These are phyloP conservation scores for Theropithecus gelada DNA, from an alignment of 2,113 vertebrate genomes.

Conservation along the genomic window DNA sequence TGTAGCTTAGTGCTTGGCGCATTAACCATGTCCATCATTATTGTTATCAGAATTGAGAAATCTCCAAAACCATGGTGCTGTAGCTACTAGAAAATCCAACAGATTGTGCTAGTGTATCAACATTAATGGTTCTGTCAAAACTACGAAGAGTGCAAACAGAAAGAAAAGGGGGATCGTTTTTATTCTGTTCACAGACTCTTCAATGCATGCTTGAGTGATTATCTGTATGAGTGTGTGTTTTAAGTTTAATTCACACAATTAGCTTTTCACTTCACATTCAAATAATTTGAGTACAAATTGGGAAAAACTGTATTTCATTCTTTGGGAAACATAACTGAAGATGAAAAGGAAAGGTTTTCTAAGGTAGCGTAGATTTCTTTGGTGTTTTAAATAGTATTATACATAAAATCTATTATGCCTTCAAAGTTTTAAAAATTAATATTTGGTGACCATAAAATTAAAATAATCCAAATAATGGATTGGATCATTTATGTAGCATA, in stretches of 20 bases:
- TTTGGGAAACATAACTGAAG: slow-evolving; percentile 37
- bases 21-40: not conserved
- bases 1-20: not conserved
- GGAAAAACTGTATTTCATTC: slow-evolving; percentile 6
- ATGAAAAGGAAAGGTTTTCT: slow-evolving; percentile 36
- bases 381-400: slow-evolving; percentile 1
- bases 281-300: slow-evolving; percentile 32
- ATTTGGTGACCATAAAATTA: not conserved
- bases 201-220: slow-evolving; percentile 55
- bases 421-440: not conserved
- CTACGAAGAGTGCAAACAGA: slow-evolving; percentile 46
- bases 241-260: slow-evolving; percentile 67
- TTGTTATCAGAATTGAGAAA: not conserved
- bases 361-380: not conserved
- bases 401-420: not conserved
- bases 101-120: not conserved
- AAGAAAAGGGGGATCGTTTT: slow-evolving; percentile 46
- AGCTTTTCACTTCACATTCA: slow-evolving; percentile 64
- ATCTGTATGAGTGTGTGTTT: slow-evolving; percentile 52
- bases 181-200: slow-evolving; percentile 53
- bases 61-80: not conserved
- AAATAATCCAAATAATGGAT: slow-evolving; percentile 22
- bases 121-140: slow-evolving; percentile 57
- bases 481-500: not conserved
- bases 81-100: not conserved